These are phyloP conservation scores for Spatula versicolor DNA, from an alignment of 2,797 vertebrate species.

Conservation along the genomic window DNA sequence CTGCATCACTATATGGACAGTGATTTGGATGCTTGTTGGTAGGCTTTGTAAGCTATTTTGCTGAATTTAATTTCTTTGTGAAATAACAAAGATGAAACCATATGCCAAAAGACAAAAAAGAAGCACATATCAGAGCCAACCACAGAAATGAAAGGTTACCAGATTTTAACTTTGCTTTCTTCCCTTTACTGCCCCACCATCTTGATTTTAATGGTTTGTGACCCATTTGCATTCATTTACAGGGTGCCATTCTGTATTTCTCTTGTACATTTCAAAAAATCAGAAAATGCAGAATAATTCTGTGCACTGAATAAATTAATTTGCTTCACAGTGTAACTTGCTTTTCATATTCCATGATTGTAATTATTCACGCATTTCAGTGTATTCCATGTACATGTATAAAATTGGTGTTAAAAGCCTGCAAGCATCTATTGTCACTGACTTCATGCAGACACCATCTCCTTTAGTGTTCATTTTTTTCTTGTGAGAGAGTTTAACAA, in stretches of 20 bases:
- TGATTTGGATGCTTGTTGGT: background rate
- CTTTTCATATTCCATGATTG: background rate
- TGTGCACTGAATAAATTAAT: background rate
- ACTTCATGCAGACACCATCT: background rate
- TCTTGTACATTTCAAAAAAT: background rate
- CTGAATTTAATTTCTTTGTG: background rate
- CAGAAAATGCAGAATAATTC: background rate
- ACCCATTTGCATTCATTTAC: background rate
- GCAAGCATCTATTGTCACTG: background rate
- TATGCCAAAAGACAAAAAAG: background rate
- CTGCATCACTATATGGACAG: background rate
- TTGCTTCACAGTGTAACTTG: background rate
- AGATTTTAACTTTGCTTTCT: background rate
- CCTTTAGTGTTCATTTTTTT: background rate
- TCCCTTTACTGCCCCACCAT: background rate
- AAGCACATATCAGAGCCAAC: background rate
- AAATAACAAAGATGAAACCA: conserved; percentile 3
- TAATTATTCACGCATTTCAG: background rate
- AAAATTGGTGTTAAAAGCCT: background rate
- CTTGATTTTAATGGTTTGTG: background rate
- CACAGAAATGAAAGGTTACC: conserved; percentile 3
- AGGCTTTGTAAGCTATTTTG: background rate
- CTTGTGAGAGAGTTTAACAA: background rate
- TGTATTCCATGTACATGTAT: background rate
- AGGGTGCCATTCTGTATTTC: background rate